These are phyloP conservation scores for Oryzias dopingdopingensis DNA, from an alignment of 2,797 vertebrate species.

Conservation along the genomic window DNA sequence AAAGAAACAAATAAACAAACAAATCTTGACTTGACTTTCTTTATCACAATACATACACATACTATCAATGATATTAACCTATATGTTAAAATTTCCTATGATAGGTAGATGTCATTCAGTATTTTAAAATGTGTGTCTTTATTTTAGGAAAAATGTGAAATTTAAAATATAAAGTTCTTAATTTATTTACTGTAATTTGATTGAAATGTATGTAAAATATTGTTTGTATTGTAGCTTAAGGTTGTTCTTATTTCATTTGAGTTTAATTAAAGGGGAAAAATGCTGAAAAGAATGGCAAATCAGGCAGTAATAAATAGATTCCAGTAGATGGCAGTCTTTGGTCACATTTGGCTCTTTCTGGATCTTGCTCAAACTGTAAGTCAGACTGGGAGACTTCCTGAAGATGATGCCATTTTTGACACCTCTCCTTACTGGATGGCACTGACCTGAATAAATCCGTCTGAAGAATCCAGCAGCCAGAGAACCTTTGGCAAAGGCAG, in stretches of 20 bases:
- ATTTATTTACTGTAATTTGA: too few species aligned
- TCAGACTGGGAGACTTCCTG: slow-evolving; percentile 31
- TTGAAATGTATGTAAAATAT: too few species aligned
- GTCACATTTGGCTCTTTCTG: slow-evolving; percentile 21
- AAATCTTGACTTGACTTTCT: too few species aligned
- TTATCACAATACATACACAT: too few species aligned
- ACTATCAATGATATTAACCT: too few species aligned
- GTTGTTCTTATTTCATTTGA: neutral
- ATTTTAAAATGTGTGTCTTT: too few species aligned
- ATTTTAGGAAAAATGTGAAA: too few species aligned
- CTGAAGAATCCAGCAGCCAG: neutral
- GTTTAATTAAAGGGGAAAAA: neutral
- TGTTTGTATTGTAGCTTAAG: too few species aligned
- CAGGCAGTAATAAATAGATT: neutral
- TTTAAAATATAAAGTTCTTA: too few species aligned
- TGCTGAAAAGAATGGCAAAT: neutral
- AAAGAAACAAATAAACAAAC: too few species aligned
- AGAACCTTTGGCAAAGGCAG: neutral
- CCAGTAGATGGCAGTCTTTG: slow-evolving; percentile 63
- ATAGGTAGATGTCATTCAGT: too few species aligned
- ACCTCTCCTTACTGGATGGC: slow-evolving; percentile 9
- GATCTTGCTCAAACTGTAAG: slow-evolving; percentile 15
- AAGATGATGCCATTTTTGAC: slow-evolving; percentile 29
- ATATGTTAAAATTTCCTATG: too few species aligned
- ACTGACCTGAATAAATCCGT: slow-evolving; percentile 12